Percentiles rank a stretch among this genome's conserved stretches.
Evolutionary conservation across 2,797 vertebrate genomes (phyloP).

Genomic region (Leontopithecus rosalia): DNA sequence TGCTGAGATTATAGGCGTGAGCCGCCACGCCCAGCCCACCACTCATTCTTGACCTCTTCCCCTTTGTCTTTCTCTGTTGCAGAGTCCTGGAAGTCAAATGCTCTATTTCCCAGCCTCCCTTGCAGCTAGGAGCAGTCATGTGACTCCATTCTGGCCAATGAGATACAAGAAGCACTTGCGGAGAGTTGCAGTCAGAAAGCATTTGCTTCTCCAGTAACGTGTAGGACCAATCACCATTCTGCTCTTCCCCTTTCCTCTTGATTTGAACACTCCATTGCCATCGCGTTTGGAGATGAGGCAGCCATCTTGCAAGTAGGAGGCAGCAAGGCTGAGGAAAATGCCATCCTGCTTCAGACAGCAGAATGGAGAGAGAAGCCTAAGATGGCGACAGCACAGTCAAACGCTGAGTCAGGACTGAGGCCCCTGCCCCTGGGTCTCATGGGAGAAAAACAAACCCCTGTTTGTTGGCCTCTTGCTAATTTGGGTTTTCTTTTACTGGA

Average conservation of each 20-base stretch:
- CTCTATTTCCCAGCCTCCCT: neutral
- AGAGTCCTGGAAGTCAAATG: neutral
- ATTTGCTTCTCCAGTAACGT: rapidly evolving
- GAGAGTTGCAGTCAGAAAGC: too few species aligned
- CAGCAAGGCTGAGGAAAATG: neutral
- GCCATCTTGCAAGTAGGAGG: neutral
- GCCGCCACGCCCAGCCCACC: too few species aligned
- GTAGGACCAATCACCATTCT: neutral
- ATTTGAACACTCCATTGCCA: neutral
- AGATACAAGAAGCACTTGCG: rapidly evolving
- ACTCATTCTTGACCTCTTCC: neutral
- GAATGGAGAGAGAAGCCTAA: rapidly evolving
- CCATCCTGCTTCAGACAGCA: rapidly evolving
- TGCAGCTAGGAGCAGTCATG: neutral
- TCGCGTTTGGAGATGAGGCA: neutral
- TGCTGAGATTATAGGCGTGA: too few species aligned
- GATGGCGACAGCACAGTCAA: rapidly evolving
- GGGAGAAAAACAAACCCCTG: rapidly evolving
- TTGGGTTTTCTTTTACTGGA: neutral
- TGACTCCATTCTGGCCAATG: neutral
- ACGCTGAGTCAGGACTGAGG: neutral
- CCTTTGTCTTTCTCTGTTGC: neutral
- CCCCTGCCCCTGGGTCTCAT: rapidly evolving
- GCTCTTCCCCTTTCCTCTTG: neutral
- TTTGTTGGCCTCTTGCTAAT: rapidly evolving